These are phyloP conservation scores for Charaxes varanes DNA, from an alignment of 1,140 invertebrate species.

Conservation along the genomic window DNA sequence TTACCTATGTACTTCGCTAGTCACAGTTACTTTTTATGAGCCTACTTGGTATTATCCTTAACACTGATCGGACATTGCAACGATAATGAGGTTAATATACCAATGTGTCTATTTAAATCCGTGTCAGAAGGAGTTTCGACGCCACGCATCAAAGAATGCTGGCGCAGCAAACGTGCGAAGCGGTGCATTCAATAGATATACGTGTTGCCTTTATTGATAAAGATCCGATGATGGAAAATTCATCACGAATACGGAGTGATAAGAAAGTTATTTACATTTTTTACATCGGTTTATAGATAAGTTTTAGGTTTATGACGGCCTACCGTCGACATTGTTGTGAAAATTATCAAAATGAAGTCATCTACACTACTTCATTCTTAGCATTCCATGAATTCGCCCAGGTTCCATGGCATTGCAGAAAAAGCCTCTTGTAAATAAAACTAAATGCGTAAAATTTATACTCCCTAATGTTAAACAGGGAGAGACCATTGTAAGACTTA, in stretches of 20 bases:
- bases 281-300: too few species aligned
- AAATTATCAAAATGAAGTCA: too few species aligned
- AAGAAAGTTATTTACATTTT: constrained; percentile 17
- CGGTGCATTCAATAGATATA: constrained; percentile 12
- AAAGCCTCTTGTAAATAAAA: too few species aligned
- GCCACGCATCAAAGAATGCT: constrained; percentile 12
- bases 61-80: constrained; percentile 8
- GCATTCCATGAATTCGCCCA: too few species aligned
- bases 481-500: too few species aligned
- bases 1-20: too few species aligned
- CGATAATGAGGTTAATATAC: constrained; percentile 11
- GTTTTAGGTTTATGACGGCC: too few species aligned
- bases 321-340: too few species aligned
- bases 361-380: too few species aligned
- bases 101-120: constrained; percentile 14
- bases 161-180: constrained; percentile 16
- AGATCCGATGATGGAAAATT: constrained; percentile 11
- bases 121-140: constrained; percentile 8
- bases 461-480: too few species aligned
- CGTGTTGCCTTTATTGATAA: constrained; percentile 16
- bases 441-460: too few species aligned
- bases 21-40: not conserved
- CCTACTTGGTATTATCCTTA: not conserved
- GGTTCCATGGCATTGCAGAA: too few species aligned
- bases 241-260: constrained; percentile 10